These are phyloP conservation scores for Brienomyrus brachyistius DNA, from an alignment of 2,113 vertebrate species.

Conservation along the genomic window DNA sequence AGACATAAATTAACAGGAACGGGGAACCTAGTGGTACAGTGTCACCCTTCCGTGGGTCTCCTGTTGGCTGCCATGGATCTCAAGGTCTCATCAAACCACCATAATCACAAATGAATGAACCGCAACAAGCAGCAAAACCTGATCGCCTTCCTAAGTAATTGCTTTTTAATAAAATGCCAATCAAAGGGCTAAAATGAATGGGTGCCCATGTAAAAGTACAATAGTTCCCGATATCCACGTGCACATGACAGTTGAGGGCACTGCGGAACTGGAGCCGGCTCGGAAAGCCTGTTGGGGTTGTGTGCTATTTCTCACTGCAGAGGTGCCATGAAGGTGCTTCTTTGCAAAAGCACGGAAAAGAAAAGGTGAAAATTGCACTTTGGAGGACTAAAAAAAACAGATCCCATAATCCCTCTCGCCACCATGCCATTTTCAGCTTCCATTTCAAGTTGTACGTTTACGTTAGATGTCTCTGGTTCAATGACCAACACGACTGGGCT, in stretches of 20 bases:
- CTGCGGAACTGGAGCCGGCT: background rate
- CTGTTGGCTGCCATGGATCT: background rate
- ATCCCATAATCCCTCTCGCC: background rate
- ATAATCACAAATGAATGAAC: background rate
- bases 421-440: background rate
- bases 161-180: background rate
- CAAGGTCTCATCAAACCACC: background rate
- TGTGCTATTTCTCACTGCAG: background rate
- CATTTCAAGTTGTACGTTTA: background rate
- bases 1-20: background rate
- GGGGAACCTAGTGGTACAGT: background rate
- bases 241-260: background rate
- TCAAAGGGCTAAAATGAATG: background rate
- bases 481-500: background rate
- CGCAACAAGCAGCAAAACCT: background rate
- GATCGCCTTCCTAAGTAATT: background rate
- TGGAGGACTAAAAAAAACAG: background rate
- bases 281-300: background rate
- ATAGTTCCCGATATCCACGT: background rate
- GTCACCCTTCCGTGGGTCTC: background rate
- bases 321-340: background rate
- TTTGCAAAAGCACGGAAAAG: background rate
- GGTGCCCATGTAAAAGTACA: background rate
- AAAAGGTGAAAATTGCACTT: slow-evolving; percentile 5
- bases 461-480: background rate